A percentile compares a stretch with the other conserved stretches of the same genome.
Evolutionary conservation across 1,140 invertebrate species (phyloP).

Genomic region (Euwallacea similis): DNA sequence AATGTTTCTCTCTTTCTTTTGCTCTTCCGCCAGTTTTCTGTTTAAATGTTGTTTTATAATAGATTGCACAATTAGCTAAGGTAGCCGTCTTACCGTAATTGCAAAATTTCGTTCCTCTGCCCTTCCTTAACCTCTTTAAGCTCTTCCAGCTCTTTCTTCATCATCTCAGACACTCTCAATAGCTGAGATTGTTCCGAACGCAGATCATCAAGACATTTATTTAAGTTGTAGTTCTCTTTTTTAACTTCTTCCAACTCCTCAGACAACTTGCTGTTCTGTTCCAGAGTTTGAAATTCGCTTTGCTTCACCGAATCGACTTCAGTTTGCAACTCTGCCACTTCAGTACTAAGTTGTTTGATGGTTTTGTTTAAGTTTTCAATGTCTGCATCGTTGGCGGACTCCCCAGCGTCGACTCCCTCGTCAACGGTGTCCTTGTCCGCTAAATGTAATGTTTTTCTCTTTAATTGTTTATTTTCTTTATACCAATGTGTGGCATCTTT

Average conservation of each 20-base stretch:
- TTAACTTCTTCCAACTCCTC: conserved; percentile 64
- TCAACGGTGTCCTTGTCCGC: conserved; percentile 53
- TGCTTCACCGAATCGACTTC: conserved; percentile 65
- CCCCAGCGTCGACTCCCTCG: conserved; percentile 55
- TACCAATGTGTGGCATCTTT: conserved; percentile 69
- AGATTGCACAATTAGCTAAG: not conserved
- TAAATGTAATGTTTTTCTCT: conserved; percentile 64
- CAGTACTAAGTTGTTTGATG: conserved; percentile 64
- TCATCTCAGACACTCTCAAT: conserved; percentile 64
- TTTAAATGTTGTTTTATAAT: not conserved
- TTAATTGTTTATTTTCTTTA: conserved; percentile 70
- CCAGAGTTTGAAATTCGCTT: conserved; percentile 71
- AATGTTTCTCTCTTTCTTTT: conserved; percentile 66
- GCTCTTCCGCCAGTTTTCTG: conserved; percentile 58
- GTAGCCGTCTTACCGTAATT: conserved; percentile 48
- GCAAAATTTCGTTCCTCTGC: conserved; percentile 62
- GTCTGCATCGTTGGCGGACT: conserved; percentile 64
- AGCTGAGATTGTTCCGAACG: conserved; percentile 62
- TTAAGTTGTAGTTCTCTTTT: conserved; percentile 54
- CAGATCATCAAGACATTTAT: conserved; percentile 60
- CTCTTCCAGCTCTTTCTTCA: conserved; percentile 64
- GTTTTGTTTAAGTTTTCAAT: conserved; percentile 69
- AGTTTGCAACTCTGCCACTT: conserved; percentile 67
- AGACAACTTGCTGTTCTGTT: conserved; percentile 58
- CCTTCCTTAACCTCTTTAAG: conserved; percentile 63